Evolutionary conservation across 2,888 invertebrate species (phyloP), one percentile per base, ranked within the genome.

Genomic region (Megamerina dolium): DNA sequence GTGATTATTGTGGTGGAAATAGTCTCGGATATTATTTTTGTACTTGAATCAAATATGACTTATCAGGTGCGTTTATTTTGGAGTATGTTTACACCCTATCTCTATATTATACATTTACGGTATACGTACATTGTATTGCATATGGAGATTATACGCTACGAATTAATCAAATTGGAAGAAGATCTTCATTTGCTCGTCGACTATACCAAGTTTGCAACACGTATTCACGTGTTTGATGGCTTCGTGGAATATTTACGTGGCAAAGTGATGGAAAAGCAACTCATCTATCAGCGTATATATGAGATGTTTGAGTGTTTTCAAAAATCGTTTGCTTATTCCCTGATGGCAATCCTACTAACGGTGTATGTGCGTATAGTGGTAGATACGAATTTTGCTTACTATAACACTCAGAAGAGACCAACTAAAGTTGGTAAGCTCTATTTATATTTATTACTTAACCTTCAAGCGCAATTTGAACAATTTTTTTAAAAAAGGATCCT

Each of bases 41-140:
- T 36, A 12, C 3, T 10, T 5, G 0, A 33, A 3, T 50, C 54
- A 16, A 14, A 27, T 1, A 21, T 51, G 3, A 36, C 32, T 0
- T 40, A 19, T 2, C 59, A 64, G 33, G 14, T 62, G 17, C 0
- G 44, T 3, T 48, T 60, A 19, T 65, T 61, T 39, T 62, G 60
- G 63, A 2, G n/a, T n/a, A 48, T 57, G 32, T 66, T 59, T 14
- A 46, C 53, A 39, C 63, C 66, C 1, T 57, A 58, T n/a, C 46
- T 52, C 0, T 46, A 44, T 5, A 10, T 50, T 5, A 47, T 52
- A 2, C 55, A 61, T 17, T 27, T 59, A 12, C 52, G 63, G 1
- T 63, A 60, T 27, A 46, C 56, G 21, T 63, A 67, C 42, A 60
- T 62, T 34, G 45, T 65, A 3, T 50, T 68, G 14, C 57, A 68